Base-by-base conservation (phyloP, 1,140 invertebrate species). In the Ephestia elutella region DNA sequence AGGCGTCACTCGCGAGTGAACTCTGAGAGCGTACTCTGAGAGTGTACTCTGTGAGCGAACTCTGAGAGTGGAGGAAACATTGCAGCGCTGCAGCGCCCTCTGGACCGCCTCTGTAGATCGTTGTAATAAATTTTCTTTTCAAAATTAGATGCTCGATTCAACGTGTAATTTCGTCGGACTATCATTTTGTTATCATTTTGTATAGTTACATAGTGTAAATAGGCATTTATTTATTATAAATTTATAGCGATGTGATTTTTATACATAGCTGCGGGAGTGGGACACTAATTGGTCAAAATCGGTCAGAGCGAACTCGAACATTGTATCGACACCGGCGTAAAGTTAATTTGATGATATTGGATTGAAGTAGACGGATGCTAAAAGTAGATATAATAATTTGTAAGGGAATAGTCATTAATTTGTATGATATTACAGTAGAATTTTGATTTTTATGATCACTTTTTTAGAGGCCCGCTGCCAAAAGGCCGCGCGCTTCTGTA, bases 181-280 rank as follows among this genome's bases (percentile, higher is more conserved):
- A 85, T 83, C 82, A 82, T 88, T 88, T 86, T 88, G 83, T 88
- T 83, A 85, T 83, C 82, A 82, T 88, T 88, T 86, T 88, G 83
- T 88, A 88, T 88, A 88, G 83, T 82, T 84, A 85, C 79, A 86
- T 87, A 88, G 86, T 86, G 83, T 88, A 86, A 86, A 88, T 88
- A 88, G 86, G 86, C 86, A 88, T 88, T 88, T 88, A 88, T 88
- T 88, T 88, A 88, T 88, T 88, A 86, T 86, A 86, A 88, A 88
- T 84, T 84, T 79, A 84, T 85, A 82, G 82, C 85, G 78, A 82
- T 80, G 82, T 84, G 82, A 80, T 82, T 84, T 85, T 82, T 83
- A 86, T 84, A 85, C 82, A 82, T 85, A 81, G 83, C 78, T 82
- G 80, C 80, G 81, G 81, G 78, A 78, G 72, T 75, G 80, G 75